These are phyloP conservation scores for Macaca fascicularis DNA, from an alignment of 2,113 vertebrate species.

Conservation along the genomic window DNA sequence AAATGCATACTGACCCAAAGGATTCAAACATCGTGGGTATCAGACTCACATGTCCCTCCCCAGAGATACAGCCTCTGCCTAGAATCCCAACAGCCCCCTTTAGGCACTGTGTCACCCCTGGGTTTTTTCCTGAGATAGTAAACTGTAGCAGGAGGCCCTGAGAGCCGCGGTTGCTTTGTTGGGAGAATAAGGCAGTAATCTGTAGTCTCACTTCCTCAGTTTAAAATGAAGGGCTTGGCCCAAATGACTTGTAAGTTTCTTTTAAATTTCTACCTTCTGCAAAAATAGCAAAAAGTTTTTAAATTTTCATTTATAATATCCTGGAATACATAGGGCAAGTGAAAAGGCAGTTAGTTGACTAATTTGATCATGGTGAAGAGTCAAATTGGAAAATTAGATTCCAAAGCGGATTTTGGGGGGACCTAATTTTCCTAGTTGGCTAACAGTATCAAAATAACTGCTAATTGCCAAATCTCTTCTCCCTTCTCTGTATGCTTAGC, in stretches of 20 bases:
- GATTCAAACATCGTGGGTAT: neutral
- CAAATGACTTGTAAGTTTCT: neutral
- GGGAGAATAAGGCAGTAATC: neutral
- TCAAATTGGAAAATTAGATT: conserved; percentile 3
- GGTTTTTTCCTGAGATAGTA: too few species aligned
- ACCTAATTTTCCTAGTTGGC: conserved; percentile 17
- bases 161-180: neutral
- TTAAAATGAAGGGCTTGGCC: neutral
- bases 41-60: neutral
- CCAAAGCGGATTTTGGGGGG: neutral
- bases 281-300: neutral
- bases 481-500: neutral
- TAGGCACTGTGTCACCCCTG: neutral
- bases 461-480: neutral
- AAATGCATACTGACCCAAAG: neutral
- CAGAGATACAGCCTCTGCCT: neutral
- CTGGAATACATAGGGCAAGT: neutral
- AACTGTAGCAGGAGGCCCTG: neutral
- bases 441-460: conserved; percentile 11
- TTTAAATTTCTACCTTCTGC: neutral
- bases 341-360: conserved; percentile 39
- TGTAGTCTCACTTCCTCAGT: neutral
- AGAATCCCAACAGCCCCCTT: neutral
- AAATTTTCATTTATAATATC: neutral
- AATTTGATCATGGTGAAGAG: conserved; percentile 24